Evolutionary conservation across 2,797 vertebrate genomes (phyloP).

Genomic region (Pangasius djambal): DNA sequence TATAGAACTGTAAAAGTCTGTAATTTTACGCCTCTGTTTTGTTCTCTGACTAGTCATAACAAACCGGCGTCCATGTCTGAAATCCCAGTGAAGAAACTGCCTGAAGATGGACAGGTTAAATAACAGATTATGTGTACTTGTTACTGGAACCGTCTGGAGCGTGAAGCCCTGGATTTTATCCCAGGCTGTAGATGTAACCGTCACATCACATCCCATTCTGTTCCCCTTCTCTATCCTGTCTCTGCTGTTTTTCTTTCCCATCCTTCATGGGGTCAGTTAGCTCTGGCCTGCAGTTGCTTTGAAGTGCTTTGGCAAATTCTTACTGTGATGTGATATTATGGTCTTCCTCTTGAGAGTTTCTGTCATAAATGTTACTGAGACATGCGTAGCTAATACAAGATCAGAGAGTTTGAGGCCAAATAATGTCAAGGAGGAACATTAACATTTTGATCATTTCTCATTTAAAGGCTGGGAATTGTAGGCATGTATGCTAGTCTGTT

Average conservation of each 20-base stretch:
- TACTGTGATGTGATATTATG: constrained; percentile 21
- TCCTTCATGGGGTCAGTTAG: constrained; percentile 67
- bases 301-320: constrained; percentile 34
- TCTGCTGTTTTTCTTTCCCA: constrained; percentile 51
- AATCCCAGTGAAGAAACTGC: background rate
- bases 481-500: background rate
- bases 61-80: constrained; percentile 53
- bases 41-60: constrained; percentile 32
- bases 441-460: background rate
- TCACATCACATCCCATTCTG: constrained; percentile 60
- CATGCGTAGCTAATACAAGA: background rate
- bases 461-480: background rate
- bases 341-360: constrained; percentile 16
- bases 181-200: constrained; percentile 34
- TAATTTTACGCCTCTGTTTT: constrained; percentile 26
- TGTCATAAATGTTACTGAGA: background rate
- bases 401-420: background rate
- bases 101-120: background rate
- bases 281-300: constrained; percentile 63
- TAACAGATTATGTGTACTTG: background rate
- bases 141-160: background rate
- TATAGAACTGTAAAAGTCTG: constrained; percentile 20
- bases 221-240: constrained; percentile 12
- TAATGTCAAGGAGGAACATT: background rate
- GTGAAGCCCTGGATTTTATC: background rate